phyloP scores from a whole-genome alignment of 2,797 vertebrate genomes.

The Cynopterus sphinx region DNA sequence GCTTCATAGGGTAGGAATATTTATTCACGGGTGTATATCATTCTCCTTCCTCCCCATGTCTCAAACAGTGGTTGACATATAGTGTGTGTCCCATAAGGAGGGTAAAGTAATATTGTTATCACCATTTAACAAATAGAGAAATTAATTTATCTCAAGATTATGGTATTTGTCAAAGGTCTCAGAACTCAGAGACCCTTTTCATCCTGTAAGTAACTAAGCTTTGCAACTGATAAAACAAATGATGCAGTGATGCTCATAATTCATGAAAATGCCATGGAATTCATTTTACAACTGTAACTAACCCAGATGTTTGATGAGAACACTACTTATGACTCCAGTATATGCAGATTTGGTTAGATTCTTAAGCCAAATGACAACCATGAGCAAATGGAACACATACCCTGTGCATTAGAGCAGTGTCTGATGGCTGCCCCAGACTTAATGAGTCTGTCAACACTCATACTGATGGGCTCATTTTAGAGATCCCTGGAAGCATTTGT shows the following conservation, averaged over 20 bases:
- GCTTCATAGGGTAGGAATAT: not conserved
- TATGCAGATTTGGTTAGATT: slow-evolving; percentile 50
- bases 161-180: not conserved
- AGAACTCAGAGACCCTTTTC: not conserved
- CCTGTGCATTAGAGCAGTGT: not conserved
- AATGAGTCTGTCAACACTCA: slow-evolving; percentile 22
- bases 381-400: not conserved
- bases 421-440: not conserved
- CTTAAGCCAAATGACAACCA: not conserved
- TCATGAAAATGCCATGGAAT: not conserved
- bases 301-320: slow-evolving; percentile 31
- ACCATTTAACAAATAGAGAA: not conserved
- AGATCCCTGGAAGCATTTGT: not conserved
- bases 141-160: not conserved
- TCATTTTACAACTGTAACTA: not conserved
- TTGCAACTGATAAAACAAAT: not conserved
- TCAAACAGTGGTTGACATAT: not conserved
- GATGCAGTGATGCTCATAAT: not conserved
- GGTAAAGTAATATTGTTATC: not conserved
- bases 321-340: not conserved
- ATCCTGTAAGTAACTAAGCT: not conserved
- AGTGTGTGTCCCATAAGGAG: not conserved
- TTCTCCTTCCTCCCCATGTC: fast-evolving
- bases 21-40: not conserved
- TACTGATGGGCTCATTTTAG: not conserved